Evolutionary conservation across 2,797 vertebrate genomes (phyloP).

Genomic region (Paramormyrops hopkinsi): DNA sequence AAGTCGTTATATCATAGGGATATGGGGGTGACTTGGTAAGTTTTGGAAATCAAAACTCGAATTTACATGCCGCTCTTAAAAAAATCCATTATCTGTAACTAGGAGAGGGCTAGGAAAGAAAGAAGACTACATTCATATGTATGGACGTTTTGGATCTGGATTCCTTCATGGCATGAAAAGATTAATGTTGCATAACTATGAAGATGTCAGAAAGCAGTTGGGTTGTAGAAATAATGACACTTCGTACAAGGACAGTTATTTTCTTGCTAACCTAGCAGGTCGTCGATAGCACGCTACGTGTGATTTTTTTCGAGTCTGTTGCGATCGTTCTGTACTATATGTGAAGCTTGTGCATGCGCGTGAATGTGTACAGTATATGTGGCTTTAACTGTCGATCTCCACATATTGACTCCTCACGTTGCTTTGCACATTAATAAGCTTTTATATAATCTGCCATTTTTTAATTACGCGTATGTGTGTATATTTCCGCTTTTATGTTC

Average conservation of each 20-base stretch:
- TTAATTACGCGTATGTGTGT: neutral
- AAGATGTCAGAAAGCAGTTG: neutral
- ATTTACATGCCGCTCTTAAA: neutral
- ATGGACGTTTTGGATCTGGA: neutral
- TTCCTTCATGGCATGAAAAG: neutral
- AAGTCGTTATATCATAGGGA: neutral
- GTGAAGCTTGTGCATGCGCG: neutral
- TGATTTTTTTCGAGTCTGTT: neutral
- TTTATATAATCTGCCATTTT: neutral
- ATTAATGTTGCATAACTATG: neutral
- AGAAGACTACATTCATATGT: neutral
- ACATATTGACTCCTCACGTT: neutral
- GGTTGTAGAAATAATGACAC: neutral
- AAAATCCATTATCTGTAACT: neutral
- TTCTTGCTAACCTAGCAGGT: neutral
- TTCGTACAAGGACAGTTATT: neutral
- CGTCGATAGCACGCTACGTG: neutral
- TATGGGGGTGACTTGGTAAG: slow-evolving; percentile 73
- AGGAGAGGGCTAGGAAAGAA: neutral
- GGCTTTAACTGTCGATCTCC: neutral
- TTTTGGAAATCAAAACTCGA: neutral
- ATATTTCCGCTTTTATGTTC: neutral
- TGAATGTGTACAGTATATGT: neutral
- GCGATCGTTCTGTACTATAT: neutral
- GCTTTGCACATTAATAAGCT: neutral